These are phyloP conservation scores for Capitulum mitella DNA, from an alignment of 2,888 invertebrate species.

Conservation along the genomic window DNA sequence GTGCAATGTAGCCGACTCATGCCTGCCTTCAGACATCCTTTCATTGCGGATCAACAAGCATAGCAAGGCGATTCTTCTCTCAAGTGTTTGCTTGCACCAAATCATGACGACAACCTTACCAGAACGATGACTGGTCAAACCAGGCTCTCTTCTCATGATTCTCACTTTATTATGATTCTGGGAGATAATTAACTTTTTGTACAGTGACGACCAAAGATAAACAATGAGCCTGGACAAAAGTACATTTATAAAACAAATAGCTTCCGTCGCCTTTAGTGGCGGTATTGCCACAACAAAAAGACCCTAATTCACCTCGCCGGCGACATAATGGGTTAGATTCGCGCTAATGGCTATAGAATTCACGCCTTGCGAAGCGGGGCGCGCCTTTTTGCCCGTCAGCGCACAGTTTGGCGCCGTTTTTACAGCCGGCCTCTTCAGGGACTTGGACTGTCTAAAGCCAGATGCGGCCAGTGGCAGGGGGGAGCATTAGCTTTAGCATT, in stretches of 20 bases:
- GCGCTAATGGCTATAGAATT: neutral
- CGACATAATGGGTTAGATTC: neutral
- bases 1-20: neutral
- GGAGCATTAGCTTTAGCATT: too few species aligned
- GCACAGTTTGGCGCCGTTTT: neutral
- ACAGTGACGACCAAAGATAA: neutral
- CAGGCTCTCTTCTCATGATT: neutral
- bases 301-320: neutral
- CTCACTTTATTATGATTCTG: constrained; percentile 14
- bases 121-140: neutral
- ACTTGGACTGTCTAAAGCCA: too few species aligned
- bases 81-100: neutral
- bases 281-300: constrained; percentile 12
- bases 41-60: neutral
- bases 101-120: neutral
- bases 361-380: neutral
- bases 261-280: constrained; percentile 1
- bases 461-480: too few species aligned
- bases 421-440: neutral
- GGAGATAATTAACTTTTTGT: constrained; percentile 20
- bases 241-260: constrained; percentile 24
- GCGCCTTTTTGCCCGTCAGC: neutral
- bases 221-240: constrained; percentile 6
- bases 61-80: neutral
- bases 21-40: neutral